Conservation (phyloP, 1,140 invertebrate genomes). For the Dinoponera quadriceps region DNA sequence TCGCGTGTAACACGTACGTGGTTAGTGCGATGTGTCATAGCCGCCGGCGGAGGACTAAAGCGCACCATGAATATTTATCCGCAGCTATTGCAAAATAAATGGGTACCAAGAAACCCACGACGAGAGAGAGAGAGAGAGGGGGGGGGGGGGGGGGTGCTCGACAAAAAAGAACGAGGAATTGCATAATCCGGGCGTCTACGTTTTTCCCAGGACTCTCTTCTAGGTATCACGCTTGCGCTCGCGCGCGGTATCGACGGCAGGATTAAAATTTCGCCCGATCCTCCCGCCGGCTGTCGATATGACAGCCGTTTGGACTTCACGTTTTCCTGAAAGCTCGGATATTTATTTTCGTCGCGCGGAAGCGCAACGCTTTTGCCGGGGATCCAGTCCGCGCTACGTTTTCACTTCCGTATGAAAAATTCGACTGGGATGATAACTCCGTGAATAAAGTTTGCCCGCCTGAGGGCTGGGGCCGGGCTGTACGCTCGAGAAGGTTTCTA, state of each 20-base stretch:
- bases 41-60: constrained; percentile 58
- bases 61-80: constrained; percentile 74
- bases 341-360: constrained; percentile 43
- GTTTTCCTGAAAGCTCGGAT: constrained; percentile 38
- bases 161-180: constrained; percentile 34
- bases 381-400: neutral
- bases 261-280: constrained; percentile 54
- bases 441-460: constrained; percentile 20
- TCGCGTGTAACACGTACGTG: constrained; percentile 61
- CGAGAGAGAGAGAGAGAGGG: neutral
- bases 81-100: constrained; percentile 71
- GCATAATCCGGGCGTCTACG: constrained; percentile 23
- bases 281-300: constrained; percentile 30
- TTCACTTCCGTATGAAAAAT: constrained; percentile 52
- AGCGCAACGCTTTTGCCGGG: constrained; percentile 6
- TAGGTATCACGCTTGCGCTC: neutral
- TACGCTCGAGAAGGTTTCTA: constrained; percentile 30
- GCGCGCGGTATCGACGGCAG: constrained; percentile 37
- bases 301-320: constrained; percentile 4
- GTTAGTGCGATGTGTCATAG: constrained; percentile 63
- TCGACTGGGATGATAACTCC: constrained; percentile 33
- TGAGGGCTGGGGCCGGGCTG: neutral
- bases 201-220: neutral
- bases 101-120: constrained; percentile 28
- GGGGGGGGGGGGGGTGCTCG: neutral